These are phyloP conservation scores for Siphlonurus alternatus DNA, from an alignment of 2,888 invertebrate genomes.

Conservation along the genomic window DNA sequence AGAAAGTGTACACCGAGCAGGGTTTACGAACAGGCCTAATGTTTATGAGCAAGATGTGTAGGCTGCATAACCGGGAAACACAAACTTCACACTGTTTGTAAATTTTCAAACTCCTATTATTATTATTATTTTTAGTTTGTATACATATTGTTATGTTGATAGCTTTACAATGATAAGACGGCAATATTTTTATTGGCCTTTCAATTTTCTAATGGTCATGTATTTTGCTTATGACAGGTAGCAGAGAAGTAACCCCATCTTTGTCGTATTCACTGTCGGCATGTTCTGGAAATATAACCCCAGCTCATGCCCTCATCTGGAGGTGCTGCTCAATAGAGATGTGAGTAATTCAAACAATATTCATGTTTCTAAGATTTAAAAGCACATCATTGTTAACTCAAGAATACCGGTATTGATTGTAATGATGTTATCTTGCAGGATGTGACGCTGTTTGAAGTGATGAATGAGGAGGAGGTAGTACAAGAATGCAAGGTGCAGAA, in stretches of 20 bases:
- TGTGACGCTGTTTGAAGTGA: conserved; percentile 72
- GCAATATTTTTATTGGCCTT: too few relatives aligned
- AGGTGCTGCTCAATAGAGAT: conserved; percentile 59
- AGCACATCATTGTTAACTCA: background rate
- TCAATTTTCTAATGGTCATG: too few relatives aligned
- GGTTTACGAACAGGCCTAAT: too few relatives aligned
- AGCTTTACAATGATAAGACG: too few relatives aligned
- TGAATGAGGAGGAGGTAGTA: conserved; percentile 89
- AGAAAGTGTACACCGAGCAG: too few relatives aligned
- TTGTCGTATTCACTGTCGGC: background rate
- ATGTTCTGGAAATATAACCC: conserved; percentile 78
- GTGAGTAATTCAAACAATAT: conserved; percentile 28
- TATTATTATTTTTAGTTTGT: background rate
- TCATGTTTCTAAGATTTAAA: background rate
- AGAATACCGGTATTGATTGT: background rate
- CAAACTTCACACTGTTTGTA: background rate
- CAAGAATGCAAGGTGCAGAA: conserved; percentile 91
- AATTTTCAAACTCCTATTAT: background rate
- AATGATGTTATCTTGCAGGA: conserved; percentile 42
- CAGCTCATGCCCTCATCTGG: conserved; percentile 53
- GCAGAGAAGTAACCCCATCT: background rate
- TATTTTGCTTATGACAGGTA: background rate
- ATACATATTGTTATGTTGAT: too few relatives aligned
- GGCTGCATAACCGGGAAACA: too few relatives aligned
- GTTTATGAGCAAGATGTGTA: too few relatives aligned